phyloP scores from a whole-genome alignment of 2,888 invertebrate species.

The Scaptomyza polygonia region DNA sequence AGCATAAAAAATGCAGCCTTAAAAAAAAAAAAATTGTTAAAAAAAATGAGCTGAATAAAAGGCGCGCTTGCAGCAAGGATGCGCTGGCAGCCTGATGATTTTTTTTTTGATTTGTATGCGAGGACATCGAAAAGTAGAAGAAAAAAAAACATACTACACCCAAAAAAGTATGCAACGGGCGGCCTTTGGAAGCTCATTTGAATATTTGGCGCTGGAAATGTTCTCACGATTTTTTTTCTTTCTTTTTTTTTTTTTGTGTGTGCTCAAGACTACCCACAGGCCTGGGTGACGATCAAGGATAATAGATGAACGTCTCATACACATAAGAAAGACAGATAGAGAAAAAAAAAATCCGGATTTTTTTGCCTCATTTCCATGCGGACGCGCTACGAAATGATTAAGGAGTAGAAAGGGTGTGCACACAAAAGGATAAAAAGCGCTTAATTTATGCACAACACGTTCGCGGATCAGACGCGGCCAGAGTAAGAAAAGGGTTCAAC shows the following conservation, averaged over 20 bases:
- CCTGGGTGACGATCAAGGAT: slow-evolving; percentile 74
- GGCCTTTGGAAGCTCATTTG: slow-evolving; percentile 63
- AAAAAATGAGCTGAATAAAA: slow-evolving; percentile 55
- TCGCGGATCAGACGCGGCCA: slow-evolving; percentile 65
- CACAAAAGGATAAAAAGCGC: slow-evolving; percentile 53
- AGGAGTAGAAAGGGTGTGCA: slow-evolving; percentile 68
- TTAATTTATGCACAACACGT: slow-evolving; percentile 81
- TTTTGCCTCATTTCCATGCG: slow-evolving; percentile 82
- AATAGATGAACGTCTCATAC: slow-evolving; percentile 51
- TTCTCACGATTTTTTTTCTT: slow-evolving; percentile 71
- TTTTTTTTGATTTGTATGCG: slow-evolving; percentile 42
- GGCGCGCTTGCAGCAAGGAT: slow-evolving; percentile 63
- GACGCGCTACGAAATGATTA: slow-evolving; percentile 64
- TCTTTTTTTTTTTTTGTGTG: slow-evolving; percentile 8
- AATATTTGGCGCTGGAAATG: slow-evolving; percentile 73
- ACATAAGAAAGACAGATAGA: slow-evolving; percentile 51
- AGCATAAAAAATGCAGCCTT: slow-evolving; percentile 66
- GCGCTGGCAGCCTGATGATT: slow-evolving; percentile 57
- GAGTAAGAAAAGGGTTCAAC: slow-evolving; percentile 60
- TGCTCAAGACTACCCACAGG: slow-evolving; percentile 65
- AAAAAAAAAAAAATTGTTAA: slow-evolving; percentile 56
- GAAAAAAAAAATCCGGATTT: slow-evolving; percentile 80
- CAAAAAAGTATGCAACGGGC: slow-evolving; percentile 73
- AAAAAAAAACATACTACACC: slow-evolving; percentile 47
- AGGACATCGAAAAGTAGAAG: slow-evolving; percentile 2